Evolutionary conservation across 2,113 vertebrate genomes (phyloP).

Genomic region (Perca schrenkii): DNA sequence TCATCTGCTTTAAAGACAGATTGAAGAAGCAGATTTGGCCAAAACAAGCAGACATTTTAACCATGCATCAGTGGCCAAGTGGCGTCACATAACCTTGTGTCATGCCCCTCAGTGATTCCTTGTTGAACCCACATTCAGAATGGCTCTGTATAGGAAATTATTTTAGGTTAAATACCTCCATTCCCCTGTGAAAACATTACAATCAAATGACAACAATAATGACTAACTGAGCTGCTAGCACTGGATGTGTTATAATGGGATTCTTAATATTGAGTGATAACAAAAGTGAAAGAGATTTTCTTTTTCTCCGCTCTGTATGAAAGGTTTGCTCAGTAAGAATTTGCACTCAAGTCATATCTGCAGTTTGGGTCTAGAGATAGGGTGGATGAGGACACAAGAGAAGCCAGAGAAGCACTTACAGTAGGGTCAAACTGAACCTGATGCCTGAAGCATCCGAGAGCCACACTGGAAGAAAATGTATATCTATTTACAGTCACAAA

Average conservation of each 20-base stretch:
- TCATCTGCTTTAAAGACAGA: not conserved
- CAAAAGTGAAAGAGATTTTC: not conserved
- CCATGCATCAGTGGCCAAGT: not conserved
- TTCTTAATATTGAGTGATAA: conserved; percentile 20
- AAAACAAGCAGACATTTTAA: not conserved
- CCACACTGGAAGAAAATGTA: not conserved
- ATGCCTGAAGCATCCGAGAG: conserved; percentile 4
- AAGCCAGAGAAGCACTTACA: conserved; percentile 10
- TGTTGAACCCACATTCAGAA: not conserved
- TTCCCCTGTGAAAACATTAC: not conserved
- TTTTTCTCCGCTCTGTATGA: no score
- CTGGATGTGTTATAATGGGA: not conserved
- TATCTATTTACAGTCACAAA: conserved; percentile 19
- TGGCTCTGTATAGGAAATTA: not conserved
- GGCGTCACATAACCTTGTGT: conserved; percentile 6
- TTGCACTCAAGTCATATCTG: conserved; percentile 26
- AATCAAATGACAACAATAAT: not conserved
- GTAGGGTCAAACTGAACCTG: conserved; percentile 18
- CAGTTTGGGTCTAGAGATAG: conserved; percentile 6
- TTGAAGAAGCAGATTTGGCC: not conserved
- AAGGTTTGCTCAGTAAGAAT: no score
- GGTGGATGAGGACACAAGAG: conserved; percentile 11
- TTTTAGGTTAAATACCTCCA: not conserved
- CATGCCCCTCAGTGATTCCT: not conserved
- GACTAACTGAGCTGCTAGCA: not conserved